Conservation (phyloP, 53 echinoderm and acorn worm genomes). For the Apostichopus leukothele region DNA sequence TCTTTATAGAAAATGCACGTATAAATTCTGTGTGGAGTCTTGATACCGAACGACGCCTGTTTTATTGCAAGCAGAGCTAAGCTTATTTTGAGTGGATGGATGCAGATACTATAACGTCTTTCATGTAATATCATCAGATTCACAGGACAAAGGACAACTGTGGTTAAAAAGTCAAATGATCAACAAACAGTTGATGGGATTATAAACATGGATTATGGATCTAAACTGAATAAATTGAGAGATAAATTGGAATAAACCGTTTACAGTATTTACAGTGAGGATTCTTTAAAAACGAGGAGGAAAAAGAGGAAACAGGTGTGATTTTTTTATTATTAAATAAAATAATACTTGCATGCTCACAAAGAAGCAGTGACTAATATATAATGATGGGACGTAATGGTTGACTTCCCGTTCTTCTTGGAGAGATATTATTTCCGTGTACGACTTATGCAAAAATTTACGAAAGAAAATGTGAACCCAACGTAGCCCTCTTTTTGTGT, state of each 20-base stretch:
- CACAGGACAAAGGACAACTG: neutral
- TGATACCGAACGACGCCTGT: neutral
- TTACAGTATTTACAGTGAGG: neutral
- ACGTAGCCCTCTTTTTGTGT: neutral
- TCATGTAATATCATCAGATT: neutral
- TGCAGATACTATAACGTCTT: neutral
- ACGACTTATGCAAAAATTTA: neutral
- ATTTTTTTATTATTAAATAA: neutral
- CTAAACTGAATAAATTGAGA: neutral
- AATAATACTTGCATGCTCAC: neutral
- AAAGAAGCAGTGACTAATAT: too few relatives aligned
- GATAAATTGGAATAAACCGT: neutral
- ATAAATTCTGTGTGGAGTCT: neutral
- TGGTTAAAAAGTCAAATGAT: neutral
- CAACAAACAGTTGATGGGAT: neutral
- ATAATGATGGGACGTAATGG: neutral
- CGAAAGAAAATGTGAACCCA: neutral
- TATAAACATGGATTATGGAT: slow-evolving; percentile 15
- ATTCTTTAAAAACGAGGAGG: neutral
- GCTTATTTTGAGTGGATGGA: neutral
- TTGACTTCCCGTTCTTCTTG: neutral
- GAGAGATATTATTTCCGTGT: too few relatives aligned
- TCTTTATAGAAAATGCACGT: neutral
- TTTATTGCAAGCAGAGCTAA: neutral
- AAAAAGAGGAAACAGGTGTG: too few relatives aligned